These are phyloP conservation scores for Odontamblyopus rebecca DNA, from an alignment of 2,797 vertebrate genomes.

Conservation along the genomic window DNA sequence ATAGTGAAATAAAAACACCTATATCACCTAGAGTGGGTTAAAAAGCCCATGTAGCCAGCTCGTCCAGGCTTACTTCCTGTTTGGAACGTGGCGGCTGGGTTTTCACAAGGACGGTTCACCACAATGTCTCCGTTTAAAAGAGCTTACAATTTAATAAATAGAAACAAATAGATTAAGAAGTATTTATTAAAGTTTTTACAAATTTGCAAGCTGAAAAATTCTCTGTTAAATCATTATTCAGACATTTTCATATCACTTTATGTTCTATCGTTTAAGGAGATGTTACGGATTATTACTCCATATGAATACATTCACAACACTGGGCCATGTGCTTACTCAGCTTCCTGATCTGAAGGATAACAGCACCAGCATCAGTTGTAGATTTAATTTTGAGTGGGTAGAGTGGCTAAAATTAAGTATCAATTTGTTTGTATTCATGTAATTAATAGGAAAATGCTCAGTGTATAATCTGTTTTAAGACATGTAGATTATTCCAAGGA, in stretches of 20 bases:
- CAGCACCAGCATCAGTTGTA: neutral
- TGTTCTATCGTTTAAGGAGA: constrained; percentile 42
- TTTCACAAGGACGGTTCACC: neutral
- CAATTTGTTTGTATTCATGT: neutral
- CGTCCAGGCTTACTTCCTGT: too few relatives aligned
- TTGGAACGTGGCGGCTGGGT: neutral
- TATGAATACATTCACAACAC: constrained; percentile 65
- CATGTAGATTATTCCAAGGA: neutral
- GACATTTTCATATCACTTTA: constrained; percentile 46
- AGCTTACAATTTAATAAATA: neutral
- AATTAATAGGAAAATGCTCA: neutral
- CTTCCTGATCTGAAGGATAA: constrained; percentile 20
- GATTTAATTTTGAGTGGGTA: neutral
- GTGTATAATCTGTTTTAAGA: neutral
- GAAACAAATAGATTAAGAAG: constrained; percentile 28
- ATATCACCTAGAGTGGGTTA: too few relatives aligned
- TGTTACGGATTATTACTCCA: constrained; percentile 41
- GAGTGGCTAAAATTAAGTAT: neutral
- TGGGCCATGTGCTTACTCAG: constrained; percentile 50
- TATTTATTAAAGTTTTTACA: constrained; percentile 59
- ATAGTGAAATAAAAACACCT: too few relatives aligned
- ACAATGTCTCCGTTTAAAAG: neutral
- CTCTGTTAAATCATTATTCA: constrained; percentile 44
- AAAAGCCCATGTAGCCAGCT: too few relatives aligned
- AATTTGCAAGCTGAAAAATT: constrained; percentile 63